phyloP scores from a whole-genome alignment of 2,888 invertebrate genomes.

The Agelastica alni region DNA sequence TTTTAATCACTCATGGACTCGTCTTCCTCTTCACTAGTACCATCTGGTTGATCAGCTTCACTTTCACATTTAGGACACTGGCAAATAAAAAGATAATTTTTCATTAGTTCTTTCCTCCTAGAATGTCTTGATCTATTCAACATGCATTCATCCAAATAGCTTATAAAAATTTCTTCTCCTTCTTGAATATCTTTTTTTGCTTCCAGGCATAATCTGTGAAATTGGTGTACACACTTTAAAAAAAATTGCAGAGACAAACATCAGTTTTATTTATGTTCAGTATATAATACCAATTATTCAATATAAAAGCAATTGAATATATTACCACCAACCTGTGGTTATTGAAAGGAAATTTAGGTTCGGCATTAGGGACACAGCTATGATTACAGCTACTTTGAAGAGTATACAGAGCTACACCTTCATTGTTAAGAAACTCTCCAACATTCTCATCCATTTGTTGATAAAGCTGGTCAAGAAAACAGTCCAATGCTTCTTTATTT shows the following conservation, averaged over 20 bases:
- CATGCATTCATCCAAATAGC: constrained; percentile 87
- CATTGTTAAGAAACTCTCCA: constrained; percentile 85
- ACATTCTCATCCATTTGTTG: constrained; percentile 77
- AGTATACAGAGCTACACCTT: constrained; percentile 86
- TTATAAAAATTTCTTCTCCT: constrained; percentile 88
- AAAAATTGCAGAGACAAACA: no score
- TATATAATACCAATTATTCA: no score
- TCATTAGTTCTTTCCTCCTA: constrained; percentile 77
- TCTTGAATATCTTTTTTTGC: constrained; percentile 73
- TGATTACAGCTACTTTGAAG: constrained; percentile 92
- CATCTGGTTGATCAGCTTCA: constrained; percentile 76
- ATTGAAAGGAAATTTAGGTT: constrained; percentile 81
- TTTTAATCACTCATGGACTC: constrained; percentile 28
- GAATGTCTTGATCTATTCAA: constrained; percentile 82
- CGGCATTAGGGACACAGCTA: constrained; percentile 88
- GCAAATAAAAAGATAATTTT: constrained; percentile 83
- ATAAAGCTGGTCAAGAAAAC: constrained; percentile 81
- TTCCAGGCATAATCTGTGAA: constrained; percentile 65
- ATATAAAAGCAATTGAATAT: background rate
- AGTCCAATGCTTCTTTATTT: constrained; percentile 68
- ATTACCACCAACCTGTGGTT: constrained; percentile 60
- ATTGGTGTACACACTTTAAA: no score
- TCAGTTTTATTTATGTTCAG: no score
- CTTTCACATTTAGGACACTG: constrained; percentile 77
- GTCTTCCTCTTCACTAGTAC: constrained; percentile 80